Evolutionary conservation across 1,140 invertebrate species (phyloP), one percentile per base, ranked within the genome.

Genomic region (Drosophila parabipectinata): DNA sequence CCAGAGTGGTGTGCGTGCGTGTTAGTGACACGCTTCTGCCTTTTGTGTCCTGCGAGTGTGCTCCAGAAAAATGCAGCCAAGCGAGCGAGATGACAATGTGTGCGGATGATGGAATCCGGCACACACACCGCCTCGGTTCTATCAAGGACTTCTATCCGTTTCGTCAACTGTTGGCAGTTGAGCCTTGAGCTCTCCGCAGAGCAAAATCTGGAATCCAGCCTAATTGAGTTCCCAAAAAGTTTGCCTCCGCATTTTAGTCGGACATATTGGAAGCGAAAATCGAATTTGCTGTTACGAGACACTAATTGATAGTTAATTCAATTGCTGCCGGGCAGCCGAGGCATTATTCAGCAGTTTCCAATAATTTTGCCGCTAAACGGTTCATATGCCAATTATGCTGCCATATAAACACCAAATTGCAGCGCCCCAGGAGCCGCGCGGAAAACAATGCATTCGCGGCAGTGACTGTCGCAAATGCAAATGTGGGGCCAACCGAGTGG

Each of bases 251-350:
- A 77, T 67, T 55, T 34, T 45, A 28, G 26, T 32, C 1, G 56
- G 41, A 63, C 21, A 45, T 7, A 44, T 72, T 75, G 3, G 30
- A 15, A 24, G 34, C 32, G 30, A 44, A 74, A 79, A 73, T 79
- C 64, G 51, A 62, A 57, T 68, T 67, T 34, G 24, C 50, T 28
- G 26, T 30, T 8, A 12, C 44, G 7, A 9, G 52, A 59, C 57
- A 60, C 50, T 81, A 81, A 81, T 81, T 82, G 79, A 48, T 47
- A 48, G 55, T 64, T 84, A 84, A 79, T 83, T 63, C 60, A 60
- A 45, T 72, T 83, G 67, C 67, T 64, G 5, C 52, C 7, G 67
- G 67, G 39, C 18, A 15, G n/a, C 32, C 32, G 56, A 80, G 62
- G 32, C 75, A 67, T 78, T 79, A 67, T 79, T 75, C 51, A 71